Evolutionary conservation across 2,797 vertebrate species (phyloP).

Genomic region (Sebastes diploproa): DNA sequence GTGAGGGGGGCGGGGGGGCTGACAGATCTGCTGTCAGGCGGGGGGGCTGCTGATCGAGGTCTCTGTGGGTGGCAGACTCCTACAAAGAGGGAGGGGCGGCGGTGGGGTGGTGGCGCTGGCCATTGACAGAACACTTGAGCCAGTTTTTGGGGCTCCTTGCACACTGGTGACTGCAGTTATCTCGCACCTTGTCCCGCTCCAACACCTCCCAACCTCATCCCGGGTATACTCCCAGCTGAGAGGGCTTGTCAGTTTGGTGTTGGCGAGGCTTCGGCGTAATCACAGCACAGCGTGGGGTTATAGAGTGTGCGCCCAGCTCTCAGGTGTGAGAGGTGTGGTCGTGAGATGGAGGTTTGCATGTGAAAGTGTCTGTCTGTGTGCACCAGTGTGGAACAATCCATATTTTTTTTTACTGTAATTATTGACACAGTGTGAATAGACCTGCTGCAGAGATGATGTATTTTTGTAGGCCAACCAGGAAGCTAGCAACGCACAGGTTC

Average conservation of each 20-base stretch:
- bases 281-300: slow-evolving; percentile 34
- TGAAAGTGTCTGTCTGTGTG: not conserved
- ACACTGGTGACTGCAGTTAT: slow-evolving; percentile 43
- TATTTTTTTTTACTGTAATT: not conserved
- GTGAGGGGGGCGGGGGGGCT: slow-evolving; percentile 53
- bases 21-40: slow-evolving; percentile 85
- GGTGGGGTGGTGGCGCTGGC: slow-evolving; percentile 33
- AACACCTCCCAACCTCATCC: not conserved
- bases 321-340: slow-evolving; percentile 15
- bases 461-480: no score
- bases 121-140: slow-evolving; percentile 67
- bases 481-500: no score
- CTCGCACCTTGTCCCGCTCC: slow-evolving; percentile 16
- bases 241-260: slow-evolving; percentile 63
- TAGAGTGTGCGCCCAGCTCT: not conserved
- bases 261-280: slow-evolving; percentile 41
- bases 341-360: not conserved
- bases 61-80: slow-evolving; percentile 83
- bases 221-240: slow-evolving; percentile 48
- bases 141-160: slow-evolving; percentile 42
- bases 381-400: not conserved
- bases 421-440: not conserved
- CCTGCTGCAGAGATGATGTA: no score
- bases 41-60: slow-evolving; percentile 79
- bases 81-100: slow-evolving; percentile 46